Evolutionary conservation across 1,140 invertebrate genomes (phyloP), one percentile per base, ranked within the genome.

Genomic region (Diorhabda carinulata): DNA sequence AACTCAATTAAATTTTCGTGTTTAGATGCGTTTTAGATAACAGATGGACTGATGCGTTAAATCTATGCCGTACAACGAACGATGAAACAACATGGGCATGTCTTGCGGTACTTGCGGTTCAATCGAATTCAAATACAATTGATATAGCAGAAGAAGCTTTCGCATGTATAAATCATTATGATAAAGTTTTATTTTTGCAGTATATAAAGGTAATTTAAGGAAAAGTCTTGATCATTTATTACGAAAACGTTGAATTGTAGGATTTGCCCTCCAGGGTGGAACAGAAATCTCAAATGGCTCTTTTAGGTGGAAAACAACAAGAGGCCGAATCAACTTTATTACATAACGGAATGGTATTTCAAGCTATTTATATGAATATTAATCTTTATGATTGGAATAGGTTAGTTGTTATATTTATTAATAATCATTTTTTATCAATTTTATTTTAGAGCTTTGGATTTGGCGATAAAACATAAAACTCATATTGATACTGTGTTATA

Each of bases 131-230:
- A 74, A 76, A 79, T 69, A 73, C 73, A 7, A 81, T 97, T 41
- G 86, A 89, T 57, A 90, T 93, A 43, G 95, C 95, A 2, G 95
- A 98, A 85, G 91, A 97, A 78, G 92, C 94, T 6, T 98, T 96
- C 83, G 92, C 94, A n/a, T 90, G 94, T 41, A 93, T 98, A 66
- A 88, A 90, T 71, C 90, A 95, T 85, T 90, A 89, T 60, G 95
- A 98, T 76, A 97, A 97, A 88, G 95, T 98, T 0, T 87, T 90
- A 74, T 96, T 94, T 78, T 91, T 98, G 65, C 89, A 92, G 78
- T 87, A 94, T 74, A 89, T 97, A 41, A 92, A 94, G 80, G 89
- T 89, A 82, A 8, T n/a, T 52, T 3, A 52, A 52, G 47, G 2
- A 52, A 52, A 2, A 4, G 6, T 8, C 6, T 52, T 2, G 2